Evolutionary conservation across 2,888 invertebrate genomes (phyloP).

Genomic region (Serrognathus titanus): DNA sequence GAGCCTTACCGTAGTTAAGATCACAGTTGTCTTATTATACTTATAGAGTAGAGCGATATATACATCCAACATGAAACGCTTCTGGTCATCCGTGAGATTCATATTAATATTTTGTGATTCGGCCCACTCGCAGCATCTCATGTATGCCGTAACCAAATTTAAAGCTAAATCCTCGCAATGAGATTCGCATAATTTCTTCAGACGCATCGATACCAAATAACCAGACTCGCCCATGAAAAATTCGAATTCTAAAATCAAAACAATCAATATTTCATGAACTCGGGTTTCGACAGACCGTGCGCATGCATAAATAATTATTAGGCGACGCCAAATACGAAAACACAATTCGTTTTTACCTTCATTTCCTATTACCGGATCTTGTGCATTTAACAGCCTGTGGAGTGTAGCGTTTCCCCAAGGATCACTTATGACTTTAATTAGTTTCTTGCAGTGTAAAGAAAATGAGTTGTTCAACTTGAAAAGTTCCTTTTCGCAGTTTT

Average conservation of each 20-base stretch:
- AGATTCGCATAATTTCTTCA: slow-evolving; percentile 59
- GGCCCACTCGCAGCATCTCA: slow-evolving; percentile 43
- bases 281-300: too few relatives aligned
- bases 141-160: slow-evolving; percentile 54
- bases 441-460: slow-evolving; percentile 41
- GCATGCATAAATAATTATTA: too few relatives aligned
- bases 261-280: background rate
- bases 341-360: slow-evolving; percentile 34
- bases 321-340: too few relatives aligned
- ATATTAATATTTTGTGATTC: slow-evolving; percentile 40
- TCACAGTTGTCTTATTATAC: slow-evolving; percentile 21
- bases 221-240: slow-evolving; percentile 58
- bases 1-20: slow-evolving; percentile 19
- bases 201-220: slow-evolving; percentile 56
- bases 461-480: slow-evolving; percentile 38
- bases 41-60: slow-evolving; percentile 56
- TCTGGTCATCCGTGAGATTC: slow-evolving; percentile 50
- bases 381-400: slow-evolving; percentile 37
- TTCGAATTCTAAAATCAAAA: slow-evolving; percentile 47
- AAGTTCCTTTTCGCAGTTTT: slow-evolving; percentile 39
- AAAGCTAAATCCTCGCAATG: slow-evolving; percentile 61
- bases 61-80: slow-evolving; percentile 58
- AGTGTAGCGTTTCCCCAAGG: slow-evolving; percentile 45
- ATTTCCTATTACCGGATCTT: slow-evolving; percentile 38
- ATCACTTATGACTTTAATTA: slow-evolving; percentile 44